Conservation (phyloP, 2,888 invertebrate species). For the Dendrolimus houi region DNA sequence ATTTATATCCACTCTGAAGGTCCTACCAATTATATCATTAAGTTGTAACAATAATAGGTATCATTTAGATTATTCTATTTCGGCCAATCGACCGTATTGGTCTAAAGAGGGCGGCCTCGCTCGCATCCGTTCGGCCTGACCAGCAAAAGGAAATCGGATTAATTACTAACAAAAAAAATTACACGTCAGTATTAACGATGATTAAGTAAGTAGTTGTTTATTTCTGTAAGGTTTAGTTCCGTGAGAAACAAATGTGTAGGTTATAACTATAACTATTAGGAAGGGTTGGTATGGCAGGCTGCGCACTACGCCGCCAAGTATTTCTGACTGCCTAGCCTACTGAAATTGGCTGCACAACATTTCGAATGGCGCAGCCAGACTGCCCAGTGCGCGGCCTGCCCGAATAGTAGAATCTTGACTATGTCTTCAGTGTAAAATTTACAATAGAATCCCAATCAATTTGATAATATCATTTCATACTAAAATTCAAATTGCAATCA, state of each 20-base stretch:
- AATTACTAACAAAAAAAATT: conserved; percentile 32
- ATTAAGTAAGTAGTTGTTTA: not conserved
- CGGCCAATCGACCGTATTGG: not conserved
- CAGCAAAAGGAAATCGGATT: conserved; percentile 38
- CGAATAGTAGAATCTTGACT: too few relatives aligned
- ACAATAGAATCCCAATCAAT: too few relatives aligned
- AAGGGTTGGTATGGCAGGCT: too few relatives aligned
- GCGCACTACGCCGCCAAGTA: too few relatives aligned
- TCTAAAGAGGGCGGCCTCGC: conserved; percentile 40
- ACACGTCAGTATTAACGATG: conserved; percentile 6
- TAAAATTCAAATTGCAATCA: too few relatives aligned
- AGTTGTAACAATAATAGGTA: not conserved
- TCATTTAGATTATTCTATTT: not conserved
- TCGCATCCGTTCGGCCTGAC: conserved; percentile 44
- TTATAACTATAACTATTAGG: too few relatives aligned
- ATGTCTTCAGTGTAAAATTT: too few relatives aligned
- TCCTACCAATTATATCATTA: not conserved
- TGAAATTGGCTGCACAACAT: too few relatives aligned
- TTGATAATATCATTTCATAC: too few relatives aligned
- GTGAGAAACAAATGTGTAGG: not conserved
- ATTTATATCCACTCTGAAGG: not conserved
- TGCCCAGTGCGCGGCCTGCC: too few relatives aligned
- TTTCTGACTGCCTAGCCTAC: too few relatives aligned
- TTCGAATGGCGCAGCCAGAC: too few relatives aligned
- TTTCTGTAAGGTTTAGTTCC: not conserved